Evolutionary conservation across 2,888 invertebrate species (phyloP).

Genomic region (Baccha elongata): DNA sequence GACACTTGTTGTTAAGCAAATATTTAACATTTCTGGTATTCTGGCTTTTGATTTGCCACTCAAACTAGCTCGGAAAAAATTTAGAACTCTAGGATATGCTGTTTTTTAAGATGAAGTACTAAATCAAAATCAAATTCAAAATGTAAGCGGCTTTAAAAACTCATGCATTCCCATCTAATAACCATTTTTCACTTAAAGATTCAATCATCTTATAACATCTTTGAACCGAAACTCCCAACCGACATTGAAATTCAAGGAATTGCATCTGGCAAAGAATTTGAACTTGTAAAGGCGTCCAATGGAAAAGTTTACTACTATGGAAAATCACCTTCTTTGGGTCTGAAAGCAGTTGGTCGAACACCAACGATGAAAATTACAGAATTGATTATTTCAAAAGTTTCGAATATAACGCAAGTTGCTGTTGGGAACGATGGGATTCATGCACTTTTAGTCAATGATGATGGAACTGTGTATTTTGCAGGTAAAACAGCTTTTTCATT

Average conservation of each 20-base stretch:
- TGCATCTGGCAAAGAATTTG: constrained; percentile 95
- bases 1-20: constrained; percentile 90
- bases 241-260: constrained; percentile 92
- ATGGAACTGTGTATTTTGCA: constrained; percentile 93
- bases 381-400: constrained; percentile 87
- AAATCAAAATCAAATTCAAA: constrained; percentile 82
- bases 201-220: constrained; percentile 84
- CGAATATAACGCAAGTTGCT: constrained; percentile 89
- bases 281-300: constrained; percentile 90
- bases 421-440: constrained; percentile 97
- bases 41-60: constrained; percentile 86
- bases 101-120: constrained; percentile 87
- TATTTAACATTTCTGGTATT: constrained; percentile 82
- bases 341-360: constrained; percentile 85
- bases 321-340: constrained; percentile 92
- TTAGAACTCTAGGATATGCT: constrained; percentile 89
- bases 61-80: constrained; percentile 90
- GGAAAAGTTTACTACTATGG: constrained; percentile 96
- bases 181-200: constrained; percentile 78
- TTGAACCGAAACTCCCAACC: constrained; percentile 85
- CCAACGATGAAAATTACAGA: constrained; percentile 83
- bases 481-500: no score
- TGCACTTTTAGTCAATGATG: constrained; percentile 94
- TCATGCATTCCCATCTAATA: neutral
- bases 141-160: constrained; percentile 63